Conservation (phyloP, 2,888 invertebrate genomes). For the Yponomeuta plumbellus region DNA sequence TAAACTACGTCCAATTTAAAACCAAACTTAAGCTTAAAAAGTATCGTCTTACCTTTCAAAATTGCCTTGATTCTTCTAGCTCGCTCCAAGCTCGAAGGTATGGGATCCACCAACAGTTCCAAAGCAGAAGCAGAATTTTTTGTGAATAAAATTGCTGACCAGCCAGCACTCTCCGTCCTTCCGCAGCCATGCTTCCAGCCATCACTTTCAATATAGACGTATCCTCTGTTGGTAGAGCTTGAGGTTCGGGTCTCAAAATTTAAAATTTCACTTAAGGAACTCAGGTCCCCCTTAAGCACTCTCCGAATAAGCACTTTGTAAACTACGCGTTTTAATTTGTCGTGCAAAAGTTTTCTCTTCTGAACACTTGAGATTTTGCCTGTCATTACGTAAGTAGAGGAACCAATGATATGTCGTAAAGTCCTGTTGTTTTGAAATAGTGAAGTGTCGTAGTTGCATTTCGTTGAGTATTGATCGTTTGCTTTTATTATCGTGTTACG, state of each 20-base stretch:
- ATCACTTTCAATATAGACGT: constrained; percentile 55
- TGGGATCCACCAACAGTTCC: constrained; percentile 59
- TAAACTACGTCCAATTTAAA: too few species aligned
- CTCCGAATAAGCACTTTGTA: constrained; percentile 68
- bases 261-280: constrained; percentile 61
- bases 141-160: constrained; percentile 46
- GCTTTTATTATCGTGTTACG: constrained; percentile 64
- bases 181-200: constrained; percentile 42
- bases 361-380: constrained; percentile 66
- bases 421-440: constrained; percentile 63
- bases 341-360: constrained; percentile 41
- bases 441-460: constrained; percentile 57
- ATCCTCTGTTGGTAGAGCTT: constrained; percentile 61
- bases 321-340: constrained; percentile 49
- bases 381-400: constrained; percentile 68
- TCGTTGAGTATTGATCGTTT: constrained; percentile 48
- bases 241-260: constrained; percentile 61
- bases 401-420: constrained; percentile 52
- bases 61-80: constrained; percentile 62
- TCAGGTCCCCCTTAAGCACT: constrained; percentile 64
- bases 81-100: constrained; percentile 58
- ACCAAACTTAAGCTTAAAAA: too few species aligned
- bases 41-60: constrained; percentile 54
- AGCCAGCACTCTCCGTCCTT: constrained; percentile 38
- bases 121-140: constrained; percentile 47